Evolutionary conservation across 2,797 vertebrate genomes (phyloP).

Genomic region (Acridotheres tristis): DNA sequence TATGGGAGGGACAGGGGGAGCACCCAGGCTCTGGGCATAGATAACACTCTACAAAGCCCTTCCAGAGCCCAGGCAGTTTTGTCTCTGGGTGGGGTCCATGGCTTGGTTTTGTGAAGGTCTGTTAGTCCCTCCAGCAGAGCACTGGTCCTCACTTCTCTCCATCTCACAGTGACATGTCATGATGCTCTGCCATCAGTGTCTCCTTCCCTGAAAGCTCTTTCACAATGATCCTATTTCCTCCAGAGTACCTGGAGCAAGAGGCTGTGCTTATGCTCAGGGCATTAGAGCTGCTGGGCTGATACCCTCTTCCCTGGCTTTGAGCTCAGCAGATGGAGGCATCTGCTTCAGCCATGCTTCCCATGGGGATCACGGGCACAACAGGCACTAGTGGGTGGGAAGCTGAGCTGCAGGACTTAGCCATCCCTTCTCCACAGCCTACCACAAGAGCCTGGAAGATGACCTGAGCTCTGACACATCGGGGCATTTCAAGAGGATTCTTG

Average conservation of each 20-base stretch:
- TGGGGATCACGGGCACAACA: rapidly evolving
- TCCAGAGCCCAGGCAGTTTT: not conserved
- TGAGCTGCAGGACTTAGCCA: not conserved
- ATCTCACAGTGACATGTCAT: not conserved
- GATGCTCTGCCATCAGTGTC: not conserved
- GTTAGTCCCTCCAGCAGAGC: not conserved
- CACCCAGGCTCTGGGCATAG: not conserved
- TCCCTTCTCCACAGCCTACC: slow-evolving; percentile 80
- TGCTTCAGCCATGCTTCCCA: not conserved
- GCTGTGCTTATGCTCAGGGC: not conserved
- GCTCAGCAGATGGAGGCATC: not conserved
- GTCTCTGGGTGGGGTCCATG: not conserved
- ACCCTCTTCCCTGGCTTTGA: not conserved
- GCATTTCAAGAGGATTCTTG: slow-evolving; percentile 90
- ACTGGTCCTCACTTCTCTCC: not conserved
- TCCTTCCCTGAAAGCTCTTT: not conserved
- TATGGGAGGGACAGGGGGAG: rapidly evolving
- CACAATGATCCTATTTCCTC: not conserved
- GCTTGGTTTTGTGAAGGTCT: not conserved
- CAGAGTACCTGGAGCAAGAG: not conserved
- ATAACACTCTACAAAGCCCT: rapidly evolving
- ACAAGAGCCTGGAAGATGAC: slow-evolving; percentile 88
- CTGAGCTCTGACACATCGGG: slow-evolving; percentile 93
- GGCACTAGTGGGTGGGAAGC: not conserved
- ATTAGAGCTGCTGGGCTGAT: not conserved